These are phyloP conservation scores for Anguilla megastoma DNA, from an alignment of 2,797 vertebrate genomes.

Conservation along the genomic window DNA sequence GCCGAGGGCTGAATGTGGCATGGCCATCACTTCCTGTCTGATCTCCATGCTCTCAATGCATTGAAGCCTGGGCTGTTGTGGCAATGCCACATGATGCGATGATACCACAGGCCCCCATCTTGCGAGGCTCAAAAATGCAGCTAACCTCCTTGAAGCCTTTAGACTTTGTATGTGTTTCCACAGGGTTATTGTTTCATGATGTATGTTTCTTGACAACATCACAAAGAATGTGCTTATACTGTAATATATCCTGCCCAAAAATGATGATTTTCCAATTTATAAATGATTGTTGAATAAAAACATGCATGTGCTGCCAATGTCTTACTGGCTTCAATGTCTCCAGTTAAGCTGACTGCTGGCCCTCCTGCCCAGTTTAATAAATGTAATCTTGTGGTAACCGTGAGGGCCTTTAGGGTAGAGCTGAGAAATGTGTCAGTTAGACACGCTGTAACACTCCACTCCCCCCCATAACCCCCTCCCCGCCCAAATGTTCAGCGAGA, in stretches of 20 bases:
- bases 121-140: background rate
- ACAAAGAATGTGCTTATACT: background rate
- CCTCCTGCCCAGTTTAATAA: background rate
- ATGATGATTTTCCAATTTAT: background rate
- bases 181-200: background rate
- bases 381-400: background rate
- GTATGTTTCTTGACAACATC: background rate
- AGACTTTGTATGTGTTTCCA: background rate
- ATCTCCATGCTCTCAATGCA: background rate
- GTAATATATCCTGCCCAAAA: background rate
- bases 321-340: background rate
- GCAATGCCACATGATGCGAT: background rate
- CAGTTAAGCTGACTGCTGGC: background rate
- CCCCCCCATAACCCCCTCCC: background rate
- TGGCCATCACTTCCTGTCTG: background rate
- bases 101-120: background rate
- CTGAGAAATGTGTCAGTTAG: slow-evolving; percentile 17
- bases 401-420: background rate
- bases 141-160: background rate
- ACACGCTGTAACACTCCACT: background rate
- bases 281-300: background rate
- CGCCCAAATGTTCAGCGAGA: background rate
- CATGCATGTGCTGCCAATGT: background rate
- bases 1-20: background rate
- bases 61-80: background rate